Evolutionary conservation across 2,113 vertebrate species (phyloP).

Genomic region (Dipodomys ordii): DNA sequence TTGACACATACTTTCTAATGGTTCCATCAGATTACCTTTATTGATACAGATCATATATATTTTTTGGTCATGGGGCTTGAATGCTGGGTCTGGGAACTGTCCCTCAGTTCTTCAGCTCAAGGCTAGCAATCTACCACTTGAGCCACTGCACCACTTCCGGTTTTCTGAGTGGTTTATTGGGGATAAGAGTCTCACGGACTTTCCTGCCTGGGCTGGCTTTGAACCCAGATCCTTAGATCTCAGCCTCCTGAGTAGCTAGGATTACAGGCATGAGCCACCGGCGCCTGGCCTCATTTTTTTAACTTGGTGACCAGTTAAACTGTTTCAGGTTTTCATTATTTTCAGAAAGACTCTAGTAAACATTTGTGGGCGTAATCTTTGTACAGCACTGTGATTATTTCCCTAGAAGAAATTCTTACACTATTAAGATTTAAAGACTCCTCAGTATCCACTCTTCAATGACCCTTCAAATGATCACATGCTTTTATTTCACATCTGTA

Average conservation of each 20-base stretch:
- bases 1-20: conserved; percentile 48
- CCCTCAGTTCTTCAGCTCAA: too few species aligned
- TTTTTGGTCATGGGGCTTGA: not conserved
- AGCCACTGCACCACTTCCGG: too few species aligned
- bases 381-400: conserved; percentile 28
- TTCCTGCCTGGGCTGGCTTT: too few species aligned
- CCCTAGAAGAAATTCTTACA: conserved; percentile 15
- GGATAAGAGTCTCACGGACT: too few species aligned
- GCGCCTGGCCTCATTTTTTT: not conserved
- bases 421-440: conserved; percentile 58
- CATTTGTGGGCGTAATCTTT: not conserved
- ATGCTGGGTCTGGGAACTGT: too few species aligned
- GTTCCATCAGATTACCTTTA: conserved; percentile 29
- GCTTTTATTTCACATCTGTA: conserved; percentile 40
- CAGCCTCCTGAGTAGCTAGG: too few species aligned
- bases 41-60: not conserved
- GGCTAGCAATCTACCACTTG: too few species aligned
- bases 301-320: not conserved
- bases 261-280: too few species aligned
- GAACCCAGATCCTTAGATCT: too few species aligned
- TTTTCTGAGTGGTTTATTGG: too few species aligned
- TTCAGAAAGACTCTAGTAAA: conserved; percentile 40
- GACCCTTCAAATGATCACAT: not conserved
- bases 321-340: conserved; percentile 42
- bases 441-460: conserved; percentile 5